These are phyloP conservation scores for Nothocercus nigrocapillus DNA, from an alignment of 2,113 vertebrate species.

Conservation along the genomic window DNA sequence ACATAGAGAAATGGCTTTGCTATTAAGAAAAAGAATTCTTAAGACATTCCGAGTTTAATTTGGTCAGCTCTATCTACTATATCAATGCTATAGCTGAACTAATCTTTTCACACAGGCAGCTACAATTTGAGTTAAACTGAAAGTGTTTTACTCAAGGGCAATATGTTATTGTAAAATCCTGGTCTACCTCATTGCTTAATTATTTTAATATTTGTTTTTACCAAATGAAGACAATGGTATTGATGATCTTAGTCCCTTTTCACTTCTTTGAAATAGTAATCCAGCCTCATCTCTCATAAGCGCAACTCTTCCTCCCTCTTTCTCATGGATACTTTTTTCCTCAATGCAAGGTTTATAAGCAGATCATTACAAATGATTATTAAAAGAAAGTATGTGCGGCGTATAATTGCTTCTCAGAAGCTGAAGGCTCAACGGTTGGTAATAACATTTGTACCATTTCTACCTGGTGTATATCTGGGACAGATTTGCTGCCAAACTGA, in stretches of 20 bases:
- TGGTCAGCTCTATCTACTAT: not conserved
- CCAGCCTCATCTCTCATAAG: not conserved
- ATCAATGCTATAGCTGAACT: not conserved
- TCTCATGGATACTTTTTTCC: not conserved
- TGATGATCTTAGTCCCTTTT: not conserved
- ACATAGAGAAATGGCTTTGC: not conserved
- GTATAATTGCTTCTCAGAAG: not conserved
- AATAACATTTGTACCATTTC: not conserved
- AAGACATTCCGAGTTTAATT: not conserved
- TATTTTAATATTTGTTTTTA: conserved; percentile 16
- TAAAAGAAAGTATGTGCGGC: not conserved
- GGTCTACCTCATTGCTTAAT: not conserved
- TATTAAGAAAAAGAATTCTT: not conserved
- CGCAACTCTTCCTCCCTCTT: not conserved
- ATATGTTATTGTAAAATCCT: not conserved
- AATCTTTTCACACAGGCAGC: conserved; percentile 6
- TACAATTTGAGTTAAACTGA: conserved; percentile 19
- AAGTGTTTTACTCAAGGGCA: not conserved
- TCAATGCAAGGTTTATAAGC: not conserved
- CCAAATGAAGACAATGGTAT: not conserved
- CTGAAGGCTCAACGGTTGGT: not conserved
- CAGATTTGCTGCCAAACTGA: not conserved
- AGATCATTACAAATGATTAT: not conserved
- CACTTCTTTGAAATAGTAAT: not conserved
- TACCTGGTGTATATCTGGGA: not conserved